Evolutionary conservation across 30 jellyfish, hydroid and myxozoan species (phyloP).

Genomic region (Catostylus mosaicus): DNA sequence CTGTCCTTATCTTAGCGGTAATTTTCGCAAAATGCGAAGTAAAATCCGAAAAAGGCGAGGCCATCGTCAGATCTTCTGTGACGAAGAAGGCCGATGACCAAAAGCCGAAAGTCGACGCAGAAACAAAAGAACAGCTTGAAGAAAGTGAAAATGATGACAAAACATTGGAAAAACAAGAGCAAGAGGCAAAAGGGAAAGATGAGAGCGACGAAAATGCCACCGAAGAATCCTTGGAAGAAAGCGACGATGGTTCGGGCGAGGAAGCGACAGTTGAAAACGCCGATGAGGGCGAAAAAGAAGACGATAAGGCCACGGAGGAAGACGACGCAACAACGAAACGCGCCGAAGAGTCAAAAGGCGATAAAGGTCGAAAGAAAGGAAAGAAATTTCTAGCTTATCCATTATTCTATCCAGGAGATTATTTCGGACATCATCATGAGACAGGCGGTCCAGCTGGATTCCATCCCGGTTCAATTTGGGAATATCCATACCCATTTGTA

Average conservation of each 20-base stretch:
- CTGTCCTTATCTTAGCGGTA: slow-evolving; percentile 14
- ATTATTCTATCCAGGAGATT: slow-evolving; percentile 55
- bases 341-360: slow-evolving; percentile 53
- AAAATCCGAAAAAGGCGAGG: slow-evolving; percentile 12
- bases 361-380: slow-evolving; percentile 25
- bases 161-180: slow-evolving; percentile 33
- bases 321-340: slow-evolving; percentile 49
- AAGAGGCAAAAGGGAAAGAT: slow-evolving; percentile 27
- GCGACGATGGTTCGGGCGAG: slow-evolving; percentile 52
- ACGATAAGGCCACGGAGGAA: slow-evolving; percentile 12
- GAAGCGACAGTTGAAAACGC: slow-evolving; percentile 27
- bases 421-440: slow-evolving; percentile 13
- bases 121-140: slow-evolving; percentile 76
- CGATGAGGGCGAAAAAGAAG: slow-evolving; percentile 31
- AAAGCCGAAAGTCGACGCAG: slow-evolving; percentile 57
- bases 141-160: slow-evolving; percentile 69
- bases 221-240: slow-evolving; percentile 20
- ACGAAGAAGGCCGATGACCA: slow-evolving; percentile 26
- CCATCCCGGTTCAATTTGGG: slow-evolving; percentile 94
- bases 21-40: slow-evolving; percentile 20
- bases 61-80: slow-evolving; percentile 38
- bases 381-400: slow-evolving; percentile 38
- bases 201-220: slow-evolving; percentile 11
- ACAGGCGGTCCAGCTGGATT: slow-evolving; percentile 72
- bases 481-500: slow-evolving; percentile 92